Percentiles rank a stretch among this genome's conserved stretches.
Conservation (phyloP, 1,140 invertebrate species). For the Proctacanthus coquilletti region DNA sequence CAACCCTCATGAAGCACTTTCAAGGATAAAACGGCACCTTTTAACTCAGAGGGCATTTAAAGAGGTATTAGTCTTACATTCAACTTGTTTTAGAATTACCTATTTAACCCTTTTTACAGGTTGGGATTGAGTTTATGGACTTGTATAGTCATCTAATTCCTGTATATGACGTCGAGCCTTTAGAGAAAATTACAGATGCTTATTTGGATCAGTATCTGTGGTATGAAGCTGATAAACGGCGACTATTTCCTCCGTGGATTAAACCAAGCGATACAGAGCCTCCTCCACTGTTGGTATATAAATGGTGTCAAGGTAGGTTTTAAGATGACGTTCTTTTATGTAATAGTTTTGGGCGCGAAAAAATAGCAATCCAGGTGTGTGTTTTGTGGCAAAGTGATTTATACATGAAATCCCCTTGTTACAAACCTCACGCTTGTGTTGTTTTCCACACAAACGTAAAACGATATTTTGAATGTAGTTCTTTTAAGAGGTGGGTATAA, state of each 20-base stretch:
- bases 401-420: slow-evolving; percentile 43
- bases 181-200: slow-evolving; percentile 99
- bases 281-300: slow-evolving; percentile 92
- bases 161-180: slow-evolving; percentile 96
- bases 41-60: slow-evolving; percentile 96
- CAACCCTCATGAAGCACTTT: slow-evolving; percentile 97
- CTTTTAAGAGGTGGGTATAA: too few species aligned
- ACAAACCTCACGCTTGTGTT: slow-evolving; percentile 44
- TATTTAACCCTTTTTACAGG: slow-evolving; percentile 40
- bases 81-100: not conserved
- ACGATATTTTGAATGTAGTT: not conserved
- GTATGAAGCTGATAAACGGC: slow-evolving; percentile 98
- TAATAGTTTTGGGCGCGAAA: not conserved
- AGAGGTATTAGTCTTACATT: slow-evolving; percentile 45
- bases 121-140: slow-evolving; percentile 99
- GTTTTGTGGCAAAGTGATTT: slow-evolving; percentile 46
- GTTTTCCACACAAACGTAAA: slow-evolving; percentile 7
- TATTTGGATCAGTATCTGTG: slow-evolving; percentile 99
- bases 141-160: slow-evolving; percentile 97
- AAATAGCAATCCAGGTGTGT: slow-evolving; percentile 33
- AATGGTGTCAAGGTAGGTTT: slow-evolving; percentile 91
- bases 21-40: slow-evolving; percentile 97
- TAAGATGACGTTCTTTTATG: not conserved
- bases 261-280: slow-evolving; percentile 98
- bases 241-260: slow-evolving; percentile 96